Percentiles rank a stretch among this genome's conserved stretches.
Evolutionary conservation across 2,888 invertebrate species (phyloP).

Genomic region (Crocallis elinguaria): DNA sequence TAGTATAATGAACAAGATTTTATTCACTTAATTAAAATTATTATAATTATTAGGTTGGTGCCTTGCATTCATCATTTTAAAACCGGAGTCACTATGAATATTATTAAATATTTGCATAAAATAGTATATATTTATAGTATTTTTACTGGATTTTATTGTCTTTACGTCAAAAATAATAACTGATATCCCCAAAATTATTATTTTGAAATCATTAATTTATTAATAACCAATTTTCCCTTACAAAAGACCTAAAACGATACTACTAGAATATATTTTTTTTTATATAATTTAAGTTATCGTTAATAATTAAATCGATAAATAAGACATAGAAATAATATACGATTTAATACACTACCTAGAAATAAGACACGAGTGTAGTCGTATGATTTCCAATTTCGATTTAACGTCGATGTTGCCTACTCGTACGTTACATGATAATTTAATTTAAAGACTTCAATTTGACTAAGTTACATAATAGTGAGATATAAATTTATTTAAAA

Average conservation of each 20-base stretch:
- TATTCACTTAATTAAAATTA: background rate
- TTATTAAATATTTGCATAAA: background rate
- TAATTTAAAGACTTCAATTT: too few relatives aligned
- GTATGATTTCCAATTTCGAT: background rate
- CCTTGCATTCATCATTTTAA: background rate
- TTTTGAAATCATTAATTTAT: too few relatives aligned
- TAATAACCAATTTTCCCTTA: too few relatives aligned
- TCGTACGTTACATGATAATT: background rate
- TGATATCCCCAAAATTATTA: background rate
- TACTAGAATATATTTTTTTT: too few relatives aligned
- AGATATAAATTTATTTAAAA: too few relatives aligned
- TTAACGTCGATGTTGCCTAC: background rate
- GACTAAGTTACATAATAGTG: too few relatives aligned
- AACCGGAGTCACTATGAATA: background rate
- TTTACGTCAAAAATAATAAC: background rate
- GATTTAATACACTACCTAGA: background rate
- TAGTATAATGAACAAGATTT: background rate
- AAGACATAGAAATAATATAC: background rate
- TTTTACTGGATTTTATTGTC: constrained; percentile 11
- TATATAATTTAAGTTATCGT: too few relatives aligned
- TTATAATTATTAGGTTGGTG: background rate
- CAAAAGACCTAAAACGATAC: too few relatives aligned
- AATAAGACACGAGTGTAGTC: background rate
- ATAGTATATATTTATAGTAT: background rate
- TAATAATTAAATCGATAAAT: too few relatives aligned